Percentiles rank a stretch among this genome's conserved stretches.
These are phyloP conservation scores for Datnioides undecimradiatus DNA, from an alignment of 2,113 vertebrate genomes.

Conservation along the genomic window DNA sequence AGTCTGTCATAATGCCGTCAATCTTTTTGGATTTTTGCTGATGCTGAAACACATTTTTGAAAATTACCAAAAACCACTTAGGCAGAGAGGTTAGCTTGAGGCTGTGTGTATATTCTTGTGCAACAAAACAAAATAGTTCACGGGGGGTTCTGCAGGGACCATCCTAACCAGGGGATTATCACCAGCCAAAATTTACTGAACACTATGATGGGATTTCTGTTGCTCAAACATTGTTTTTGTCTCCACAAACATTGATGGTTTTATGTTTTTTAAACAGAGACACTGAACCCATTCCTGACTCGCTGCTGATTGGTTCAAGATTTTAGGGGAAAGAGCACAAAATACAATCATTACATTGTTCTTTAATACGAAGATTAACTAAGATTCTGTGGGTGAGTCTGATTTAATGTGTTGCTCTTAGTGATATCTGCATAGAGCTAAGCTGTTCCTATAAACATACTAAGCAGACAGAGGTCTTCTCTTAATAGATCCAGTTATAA, in stretches of 20 bases:
- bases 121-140: conserved; percentile 63
- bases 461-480: conserved; percentile 17
- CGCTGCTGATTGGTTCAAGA: conserved; percentile 28
- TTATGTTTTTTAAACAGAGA: conserved; percentile 40
- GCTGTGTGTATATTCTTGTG: conserved; percentile 50
- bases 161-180: conserved; percentile 36
- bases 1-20: conserved; percentile 54
- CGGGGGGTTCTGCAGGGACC: conserved; percentile 44
- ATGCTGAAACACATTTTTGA: conserved; percentile 67
- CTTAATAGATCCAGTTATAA: conserved; percentile 25
- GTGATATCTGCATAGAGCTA: conserved; percentile 27
- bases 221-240: conserved; percentile 59
- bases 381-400: conserved; percentile 8
- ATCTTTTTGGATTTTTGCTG: conserved; percentile 50
- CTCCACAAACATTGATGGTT: conserved; percentile 46
- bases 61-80: conserved; percentile 50
- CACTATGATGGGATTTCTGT: conserved; percentile 35
- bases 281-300: conserved; percentile 19
- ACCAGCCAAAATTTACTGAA: conserved; percentile 39
- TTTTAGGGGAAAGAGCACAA: conserved; percentile 35
- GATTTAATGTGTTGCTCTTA: conserved; percentile 22
- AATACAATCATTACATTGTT: conserved; percentile 28
- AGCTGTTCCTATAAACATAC: conserved; percentile 38
- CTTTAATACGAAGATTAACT: conserved; percentile 1
- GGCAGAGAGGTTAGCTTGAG: conserved; percentile 59